phyloP scores from a whole-genome alignment of 2,113 vertebrate genomes.

The Phyllopteryx taeniolatus region DNA sequence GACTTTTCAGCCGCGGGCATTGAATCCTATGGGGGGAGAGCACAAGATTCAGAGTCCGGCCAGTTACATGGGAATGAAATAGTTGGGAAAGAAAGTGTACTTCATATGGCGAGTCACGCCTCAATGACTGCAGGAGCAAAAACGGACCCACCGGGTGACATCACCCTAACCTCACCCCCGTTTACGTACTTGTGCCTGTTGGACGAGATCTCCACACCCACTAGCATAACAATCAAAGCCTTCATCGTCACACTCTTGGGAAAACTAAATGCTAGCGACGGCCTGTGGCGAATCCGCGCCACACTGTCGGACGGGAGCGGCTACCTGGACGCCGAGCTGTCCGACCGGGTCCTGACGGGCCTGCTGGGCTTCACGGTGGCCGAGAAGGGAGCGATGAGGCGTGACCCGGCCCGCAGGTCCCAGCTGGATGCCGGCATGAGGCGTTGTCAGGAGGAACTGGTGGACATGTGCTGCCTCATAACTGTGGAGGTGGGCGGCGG shows the following conservation, averaged over 20 bases:
- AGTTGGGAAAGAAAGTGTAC: not conserved
- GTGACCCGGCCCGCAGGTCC: slow-evolving; percentile 72
- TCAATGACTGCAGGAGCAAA: not conserved
- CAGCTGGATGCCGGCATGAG: slow-evolving; percentile 80
- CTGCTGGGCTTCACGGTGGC: slow-evolving; percentile 89
- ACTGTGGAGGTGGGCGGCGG: slow-evolving; percentile 75
- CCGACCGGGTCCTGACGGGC: slow-evolving; percentile 79
- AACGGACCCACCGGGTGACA: slow-evolving; percentile 1
- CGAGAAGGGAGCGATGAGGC: slow-evolving; percentile 79
- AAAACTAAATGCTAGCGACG: slow-evolving; percentile 79
- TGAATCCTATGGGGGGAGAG: slow-evolving; percentile 3
- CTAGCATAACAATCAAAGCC: slow-evolving; percentile 76
- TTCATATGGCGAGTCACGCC: slow-evolving; percentile 1
- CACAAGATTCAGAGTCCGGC: not conserved
- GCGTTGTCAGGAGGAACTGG: slow-evolving; percentile 83
- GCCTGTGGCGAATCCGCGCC: slow-evolving; percentile 79
- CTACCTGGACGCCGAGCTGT: slow-evolving; percentile 87
- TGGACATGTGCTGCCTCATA: slow-evolving; percentile 94
- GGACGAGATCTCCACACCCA: slow-evolving; percentile 51
- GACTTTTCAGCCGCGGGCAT: slow-evolving; percentile 34
- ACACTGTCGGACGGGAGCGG: slow-evolving; percentile 90
- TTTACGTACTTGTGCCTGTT: slow-evolving; percentile 81
- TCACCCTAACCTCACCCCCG: slow-evolving; percentile 67
- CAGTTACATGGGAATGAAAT: not conserved
- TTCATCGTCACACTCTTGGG: slow-evolving; percentile 94